Conservation (phyloP, 2,888 invertebrate species). For the Nomada goodeniana region DNA sequence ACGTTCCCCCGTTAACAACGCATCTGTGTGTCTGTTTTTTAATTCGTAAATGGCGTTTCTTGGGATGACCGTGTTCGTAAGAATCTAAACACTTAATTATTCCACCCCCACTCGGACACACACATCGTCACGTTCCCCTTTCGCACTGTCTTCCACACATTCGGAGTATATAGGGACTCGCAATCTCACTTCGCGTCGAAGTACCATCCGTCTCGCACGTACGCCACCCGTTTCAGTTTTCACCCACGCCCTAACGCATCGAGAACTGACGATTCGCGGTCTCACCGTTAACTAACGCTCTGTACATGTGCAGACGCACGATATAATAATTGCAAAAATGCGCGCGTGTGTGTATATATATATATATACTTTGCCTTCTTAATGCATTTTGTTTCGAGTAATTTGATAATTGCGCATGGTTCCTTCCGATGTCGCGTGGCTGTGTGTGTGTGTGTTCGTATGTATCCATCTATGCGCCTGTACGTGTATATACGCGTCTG, state of each 20-base stretch:
- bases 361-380: slow-evolving; percentile 44
- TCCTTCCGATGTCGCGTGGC: slow-evolving; percentile 3
- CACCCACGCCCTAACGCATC: slow-evolving; percentile 34
- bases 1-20: slow-evolving; percentile 38
- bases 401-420: slow-evolving; percentile 35
- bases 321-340: slow-evolving; percentile 69
- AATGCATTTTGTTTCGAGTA: slow-evolving; percentile 42
- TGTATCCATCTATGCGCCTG: not conserved
- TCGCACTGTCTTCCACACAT: slow-evolving; percentile 30
- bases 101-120: slow-evolving; percentile 35
- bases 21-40: slow-evolving; percentile 50
- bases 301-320: slow-evolving; percentile 70
- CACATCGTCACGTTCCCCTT: slow-evolving; percentile 40
- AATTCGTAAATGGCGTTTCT: slow-evolving; percentile 53
- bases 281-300: slow-evolving; percentile 64
- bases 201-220: slow-evolving; percentile 24
- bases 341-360: slow-evolving; percentile 67
- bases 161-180: slow-evolving; percentile 23
- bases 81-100: slow-evolving; percentile 52
- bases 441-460: not conserved
- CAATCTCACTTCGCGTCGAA: slow-evolving; percentile 23
- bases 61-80: slow-evolving; percentile 51
- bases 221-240: slow-evolving; percentile 19
- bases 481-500: slow-evolving; percentile 9
- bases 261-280: slow-evolving; percentile 44